Percentiles rank a stretch among this genome's conserved stretches.
These are phyloP conservation scores for Xanthorhoe spadicearia DNA, from an alignment of 2,888 invertebrate species.

Conservation along the genomic window DNA sequence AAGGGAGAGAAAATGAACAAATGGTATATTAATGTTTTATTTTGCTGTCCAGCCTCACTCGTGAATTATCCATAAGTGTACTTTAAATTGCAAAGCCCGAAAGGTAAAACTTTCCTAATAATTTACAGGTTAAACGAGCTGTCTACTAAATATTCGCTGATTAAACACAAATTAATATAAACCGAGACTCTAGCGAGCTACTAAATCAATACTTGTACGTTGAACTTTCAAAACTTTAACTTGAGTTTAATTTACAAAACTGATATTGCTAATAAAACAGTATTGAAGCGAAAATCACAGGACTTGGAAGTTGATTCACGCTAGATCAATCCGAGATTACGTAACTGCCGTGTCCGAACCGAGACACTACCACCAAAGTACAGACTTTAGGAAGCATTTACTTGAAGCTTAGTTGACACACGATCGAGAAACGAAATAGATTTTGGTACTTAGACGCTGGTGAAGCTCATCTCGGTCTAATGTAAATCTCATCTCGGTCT, in stretches of 20 bases:
- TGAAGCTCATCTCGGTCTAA: too few relatives aligned
- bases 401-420: background rate
- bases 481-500: background rate
- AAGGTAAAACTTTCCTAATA: conserved; percentile 19
- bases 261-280: background rate
- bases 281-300: conserved; percentile 4
- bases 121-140: conserved; percentile 27
- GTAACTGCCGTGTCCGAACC: background rate
- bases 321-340: background rate
- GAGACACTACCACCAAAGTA: background rate
- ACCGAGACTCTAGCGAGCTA: conserved; percentile 6
- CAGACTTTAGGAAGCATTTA: background rate
- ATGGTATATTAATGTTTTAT: background rate
- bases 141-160: conserved; percentile 26
- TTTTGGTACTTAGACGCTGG: background rate
- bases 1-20: background rate
- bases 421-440: background rate
- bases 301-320: background rate
- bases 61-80: background rate
- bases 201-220: conserved; percentile 35
- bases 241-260: conserved; percentile 22
- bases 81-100: background rate
- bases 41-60: background rate
- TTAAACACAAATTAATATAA: conserved; percentile 24
- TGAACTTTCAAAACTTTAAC: conserved; percentile 32